phyloP scores from a whole-genome alignment of 1,140 invertebrate species.

The Battus philenor region DNA sequence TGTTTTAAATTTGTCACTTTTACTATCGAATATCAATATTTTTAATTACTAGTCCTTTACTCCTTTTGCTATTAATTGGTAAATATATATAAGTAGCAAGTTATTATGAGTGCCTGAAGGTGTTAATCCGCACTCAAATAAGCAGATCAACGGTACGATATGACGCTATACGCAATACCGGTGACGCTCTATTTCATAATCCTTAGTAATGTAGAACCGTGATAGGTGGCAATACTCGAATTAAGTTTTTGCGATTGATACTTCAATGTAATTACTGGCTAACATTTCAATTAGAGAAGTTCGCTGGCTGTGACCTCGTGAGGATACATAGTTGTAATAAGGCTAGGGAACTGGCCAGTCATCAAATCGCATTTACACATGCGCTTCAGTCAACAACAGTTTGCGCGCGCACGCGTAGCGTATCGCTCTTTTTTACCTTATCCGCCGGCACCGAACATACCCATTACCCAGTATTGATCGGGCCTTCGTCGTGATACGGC shows the following conservation, averaged over 20 bases:
- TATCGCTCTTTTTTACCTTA: conserved; percentile 58
- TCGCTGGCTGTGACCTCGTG: conserved; percentile 26
- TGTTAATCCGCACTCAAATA: too few species aligned
- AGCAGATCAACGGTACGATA: conserved; percentile 5
- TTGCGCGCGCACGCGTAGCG: conserved; percentile 63
- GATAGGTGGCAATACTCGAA: background rate
- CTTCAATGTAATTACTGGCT: conserved; percentile 20
- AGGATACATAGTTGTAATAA: conserved; percentile 22
- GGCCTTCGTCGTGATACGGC: conserved; percentile 58
- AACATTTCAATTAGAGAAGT: conserved; percentile 23
- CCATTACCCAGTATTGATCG: conserved; percentile 68
- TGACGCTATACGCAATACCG: conserved; percentile 12
- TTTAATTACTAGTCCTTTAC: too few species aligned
- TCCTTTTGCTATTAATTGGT: too few species aligned
- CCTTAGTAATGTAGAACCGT: conserved; percentile 2
- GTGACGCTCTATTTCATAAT: conserved; percentile 9
- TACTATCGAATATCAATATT: too few species aligned
- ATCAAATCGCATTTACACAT: conserved; percentile 41
- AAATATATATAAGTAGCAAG: too few species aligned
- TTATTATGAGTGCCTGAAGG: too few species aligned
- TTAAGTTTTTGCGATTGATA: conserved; percentile 16
- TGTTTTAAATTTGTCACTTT: too few species aligned
- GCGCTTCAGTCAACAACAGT: conserved; percentile 64
- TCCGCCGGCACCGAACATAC: conserved; percentile 47
- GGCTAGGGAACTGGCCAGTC: conserved; percentile 23